phyloP scores from a whole-genome alignment of 2,888 invertebrate species.

The Saturnia japonica region DNA sequence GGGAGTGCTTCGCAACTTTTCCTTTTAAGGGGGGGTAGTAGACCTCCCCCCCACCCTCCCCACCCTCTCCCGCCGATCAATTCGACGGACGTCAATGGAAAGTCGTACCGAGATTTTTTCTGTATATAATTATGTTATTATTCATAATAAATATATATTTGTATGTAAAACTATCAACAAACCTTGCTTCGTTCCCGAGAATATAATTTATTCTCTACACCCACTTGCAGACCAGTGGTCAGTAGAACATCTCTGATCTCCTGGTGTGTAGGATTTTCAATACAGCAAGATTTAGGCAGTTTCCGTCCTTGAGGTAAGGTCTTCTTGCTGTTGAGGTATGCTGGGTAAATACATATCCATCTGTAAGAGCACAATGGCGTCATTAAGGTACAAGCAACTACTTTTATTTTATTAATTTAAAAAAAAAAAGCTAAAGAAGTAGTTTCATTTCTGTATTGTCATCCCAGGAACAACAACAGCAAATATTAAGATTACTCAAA shows the following conservation, averaged over 20 bases:
- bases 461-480: neutral
- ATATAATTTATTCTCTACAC: constrained; percentile 96
- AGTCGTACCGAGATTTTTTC: no score
- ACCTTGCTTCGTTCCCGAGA: constrained; percentile 93
- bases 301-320: constrained; percentile 94
- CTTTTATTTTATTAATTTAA: no score
- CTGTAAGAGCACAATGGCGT: constrained; percentile 67
- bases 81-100: no score
- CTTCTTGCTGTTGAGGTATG: constrained; percentile 97
- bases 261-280: constrained; percentile 96
- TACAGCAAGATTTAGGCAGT: constrained; percentile 91
- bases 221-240: constrained; percentile 91
- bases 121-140: neutral
- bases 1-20: no score
- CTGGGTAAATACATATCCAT: constrained; percentile 98
- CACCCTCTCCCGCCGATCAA: no score
- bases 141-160: neutral
- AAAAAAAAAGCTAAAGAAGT: neutral
- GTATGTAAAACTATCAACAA: constrained; percentile 22
- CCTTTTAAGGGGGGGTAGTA: no score
- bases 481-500: neutral
- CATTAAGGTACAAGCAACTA: no score
- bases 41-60: no score
- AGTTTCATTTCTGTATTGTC: neutral
- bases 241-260: constrained; percentile 97